Evolutionary conservation across 1,140 invertebrate genomes (phyloP), one percentile per base, ranked within the genome.

Genomic region (Propsilocerus akamusi): DNA sequence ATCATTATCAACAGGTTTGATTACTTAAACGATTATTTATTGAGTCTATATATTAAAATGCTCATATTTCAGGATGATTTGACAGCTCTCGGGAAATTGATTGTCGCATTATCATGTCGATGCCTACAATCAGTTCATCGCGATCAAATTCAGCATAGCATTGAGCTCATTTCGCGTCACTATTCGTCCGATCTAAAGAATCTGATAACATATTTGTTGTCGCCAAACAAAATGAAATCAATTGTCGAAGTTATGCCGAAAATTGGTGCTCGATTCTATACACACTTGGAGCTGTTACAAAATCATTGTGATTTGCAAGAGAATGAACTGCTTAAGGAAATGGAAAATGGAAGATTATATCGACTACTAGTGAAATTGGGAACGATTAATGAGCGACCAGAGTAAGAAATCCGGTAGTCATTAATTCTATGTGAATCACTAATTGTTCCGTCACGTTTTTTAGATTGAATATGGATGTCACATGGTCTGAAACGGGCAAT

Each of bases 211-310:
- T 92, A 91, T 67, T 70, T 92, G 57, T 70, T 91, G 54, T 77
- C 83, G 11, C 76, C 72, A 55, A 62, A 70, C 32, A 59, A 78
- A 75, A 67, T 80, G 55, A 78, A 86, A 58, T 86, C 77, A 54
- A 84, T 98, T 14, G 93, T 91, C 55, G 94, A 98, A 70, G 74
- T 97, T 52, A 97, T 98, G 95, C 94, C 94, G 8, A 97, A 97
- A 90, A 97, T 99, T 59, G 95, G 95, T 28, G 93, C 93, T 7
- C 72, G 92, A 53, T 97, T 97, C 68, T 99, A 97, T 64, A 90
- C 84, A 4, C 91, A 97, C 68, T 71, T 97, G 55, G 94, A 98
- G 67, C 79, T 86, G 4, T 74, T 89, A 6, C 87, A 95, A 59
- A 71, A 84, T 32, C 79, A 86, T 48, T 80, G 81, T 23, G 94